Evolutionary conservation across 2,888 invertebrate genomes (phyloP), one percentile per base, ranked within the genome.

Genomic region (Megaustenia siamemsis): DNA sequence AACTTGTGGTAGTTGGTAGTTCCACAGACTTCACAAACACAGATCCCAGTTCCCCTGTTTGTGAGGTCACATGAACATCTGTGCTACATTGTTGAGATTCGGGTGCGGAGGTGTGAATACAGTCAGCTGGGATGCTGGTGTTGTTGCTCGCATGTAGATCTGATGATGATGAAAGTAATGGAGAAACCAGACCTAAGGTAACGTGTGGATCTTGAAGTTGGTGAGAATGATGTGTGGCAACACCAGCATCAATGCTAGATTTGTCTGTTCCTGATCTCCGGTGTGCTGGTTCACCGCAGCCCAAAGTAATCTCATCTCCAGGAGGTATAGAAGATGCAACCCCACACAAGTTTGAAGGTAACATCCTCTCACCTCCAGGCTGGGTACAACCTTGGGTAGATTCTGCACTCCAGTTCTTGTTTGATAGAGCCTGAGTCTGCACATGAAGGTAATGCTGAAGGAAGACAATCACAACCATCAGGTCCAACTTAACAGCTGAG

Each of bases 381-480:
- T 18, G 43, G 15, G 32, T 1, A 32, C 32, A 12, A 6, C 32
- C 63, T 18, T 63, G 63, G 32, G 2, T 1, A 63, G 32, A 3
- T 63, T 12, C 32, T 10, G 32, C 63, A 28, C 32, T 63, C 12
- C 1, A 32, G 63, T 63, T 28, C 28, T 60, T 10, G 10, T 60
- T n/a, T 60, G 60, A 60, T 10, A n/a, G 28, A 12, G 21, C 28
- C 28, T 12, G 60, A 3, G 28, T 6, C 5, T 28, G 28, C n/a
- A 45, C 6, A 1, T 28, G 10, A 63, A 38, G 77, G 1, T 12
- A 40, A 10, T 40, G 12, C 8, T 66, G 40, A 38, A 78, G 28
- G 63, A 80, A 53, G 15, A 80, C 69, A 35, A 80, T 24, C 35
- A 80, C 69, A 68, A 80, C 38, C 68, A 80, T 45, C 21, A 80